phyloP scores from a whole-genome alignment of 2,888 invertebrate genomes.

The Chrysolina haemoptera region DNA sequence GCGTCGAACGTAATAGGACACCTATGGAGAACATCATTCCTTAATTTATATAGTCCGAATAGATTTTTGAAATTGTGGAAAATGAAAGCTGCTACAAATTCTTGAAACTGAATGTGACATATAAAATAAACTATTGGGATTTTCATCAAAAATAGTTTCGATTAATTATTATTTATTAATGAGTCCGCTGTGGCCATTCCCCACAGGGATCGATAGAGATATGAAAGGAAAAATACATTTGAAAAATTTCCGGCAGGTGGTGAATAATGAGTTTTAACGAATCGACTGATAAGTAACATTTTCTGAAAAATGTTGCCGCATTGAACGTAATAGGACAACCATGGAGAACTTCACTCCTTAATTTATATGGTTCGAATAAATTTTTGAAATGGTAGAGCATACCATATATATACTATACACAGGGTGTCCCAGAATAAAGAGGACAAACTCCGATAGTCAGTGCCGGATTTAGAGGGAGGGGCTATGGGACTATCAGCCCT shows the following conservation, averaged over 20 bases:
- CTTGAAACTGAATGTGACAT: too few relatives aligned
- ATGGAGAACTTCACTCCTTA: not conserved
- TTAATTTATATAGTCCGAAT: not conserved
- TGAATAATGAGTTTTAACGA: constrained; percentile 27
- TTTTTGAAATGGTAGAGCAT: not conserved
- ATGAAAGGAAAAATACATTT: constrained; percentile 20
- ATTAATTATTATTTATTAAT: too few relatives aligned
- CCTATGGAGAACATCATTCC: not conserved
- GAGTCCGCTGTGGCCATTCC: too few relatives aligned
- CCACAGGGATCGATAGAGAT: too few relatives aligned
- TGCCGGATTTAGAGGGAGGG: too few relatives aligned
- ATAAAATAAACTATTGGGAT: too few relatives aligned
- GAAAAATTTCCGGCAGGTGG: constrained; percentile 38
- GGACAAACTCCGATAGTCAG: too few relatives aligned
- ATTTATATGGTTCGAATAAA: not conserved
- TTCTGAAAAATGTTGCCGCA: constrained; percentile 5
- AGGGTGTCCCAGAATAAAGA: too few relatives aligned
- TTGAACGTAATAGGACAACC: not conserved
- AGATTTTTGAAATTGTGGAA: not conserved
- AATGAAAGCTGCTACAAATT: too few relatives aligned
- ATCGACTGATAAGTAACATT: constrained; percentile 5
- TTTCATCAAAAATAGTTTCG: too few relatives aligned
- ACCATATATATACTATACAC: too few relatives aligned
- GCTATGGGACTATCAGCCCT: too few relatives aligned
- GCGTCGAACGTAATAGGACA: not conserved